Conservation (phyloP, 1,140 invertebrate genomes). For the Drosophila pachea region DNA sequence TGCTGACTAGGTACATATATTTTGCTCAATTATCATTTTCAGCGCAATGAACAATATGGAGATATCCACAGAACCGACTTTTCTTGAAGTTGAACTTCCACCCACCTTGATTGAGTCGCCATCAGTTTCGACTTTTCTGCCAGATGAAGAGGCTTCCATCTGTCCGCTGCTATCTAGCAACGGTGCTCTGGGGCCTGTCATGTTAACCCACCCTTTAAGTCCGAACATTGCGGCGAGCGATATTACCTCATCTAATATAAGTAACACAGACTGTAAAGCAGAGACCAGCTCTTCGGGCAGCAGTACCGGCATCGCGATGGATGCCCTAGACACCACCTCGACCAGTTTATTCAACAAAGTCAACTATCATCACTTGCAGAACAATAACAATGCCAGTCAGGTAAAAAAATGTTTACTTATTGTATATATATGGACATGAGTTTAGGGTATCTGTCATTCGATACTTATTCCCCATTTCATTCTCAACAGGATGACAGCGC, state of each 20-base stretch:
- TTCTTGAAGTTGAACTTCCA: constrained; percentile 66
- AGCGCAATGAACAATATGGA: constrained; percentile 49
- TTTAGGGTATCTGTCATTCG: no score
- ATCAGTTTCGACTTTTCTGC: constrained; percentile 76
- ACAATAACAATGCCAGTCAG: constrained; percentile 74
- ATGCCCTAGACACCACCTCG: constrained; percentile 78
- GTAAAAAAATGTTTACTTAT: constrained; percentile 41
- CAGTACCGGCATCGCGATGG: constrained; percentile 79
- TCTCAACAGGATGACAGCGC: constrained; percentile 80
- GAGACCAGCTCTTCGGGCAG: constrained; percentile 73
- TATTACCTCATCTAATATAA: constrained; percentile 67
- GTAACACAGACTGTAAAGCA: constrained; percentile 54
- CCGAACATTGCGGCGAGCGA: constrained; percentile 62
- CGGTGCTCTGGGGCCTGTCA: constrained; percentile 79
- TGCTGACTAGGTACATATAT: no score
- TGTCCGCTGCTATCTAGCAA: constrained; percentile 80
- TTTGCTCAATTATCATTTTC: background rate
- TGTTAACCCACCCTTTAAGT: constrained; percentile 80
- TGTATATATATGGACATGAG: no score
- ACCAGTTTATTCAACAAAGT: constrained; percentile 79
- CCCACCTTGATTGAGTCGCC: constrained; percentile 62
- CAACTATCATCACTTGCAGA: constrained; percentile 79
- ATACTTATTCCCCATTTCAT: no score
- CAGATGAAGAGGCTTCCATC: constrained; percentile 81
- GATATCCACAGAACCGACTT: constrained; percentile 62